Evolutionary conservation across 2,113 vertebrate genomes (phyloP), one percentile per base, ranked within the genome.

Genomic region (Brachirus orientalis): DNA sequence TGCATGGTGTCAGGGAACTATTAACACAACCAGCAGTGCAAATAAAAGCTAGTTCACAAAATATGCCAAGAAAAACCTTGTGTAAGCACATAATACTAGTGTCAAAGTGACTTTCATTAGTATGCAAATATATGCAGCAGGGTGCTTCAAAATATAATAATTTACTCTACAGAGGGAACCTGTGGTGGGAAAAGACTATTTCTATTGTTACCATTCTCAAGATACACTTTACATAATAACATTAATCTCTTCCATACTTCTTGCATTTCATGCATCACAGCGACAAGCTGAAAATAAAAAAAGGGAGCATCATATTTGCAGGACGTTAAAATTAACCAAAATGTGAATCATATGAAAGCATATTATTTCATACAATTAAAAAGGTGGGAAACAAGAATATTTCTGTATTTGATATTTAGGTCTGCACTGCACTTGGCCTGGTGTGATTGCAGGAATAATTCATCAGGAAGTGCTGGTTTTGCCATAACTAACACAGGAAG

Each of bases 71-170:
- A 55, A 17, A 35, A 20, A 37, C 28, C 19, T 43, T 36, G 53
- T 72, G 47, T 22, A 18, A 59, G 18, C 36, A 47, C 40, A 61
- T 54, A 54, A 35, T 7, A 43, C 7, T 2, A 22, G 20, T 33
- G 18, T 56, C 60, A 62, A 10, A 50, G 13, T 33, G 17, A 28
- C 19, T 8, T 1, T 68, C 10, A 60, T 79, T 62, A 63, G 14
- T 35, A 64, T 73, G 77, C 40, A 72, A 56, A 70, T 68, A 17
- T 53, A 67, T 76, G 55, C 76, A 63, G 62, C 50, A 33, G 59
- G 38, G 35, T 47, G 10, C 65, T 52, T 7, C 19, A 6, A 63
- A 59, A 56, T 72, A 19, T 8, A 46, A 69, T 64, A 19, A 77
- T 54, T 52, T 63, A 46, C 36, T 77, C 48, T 57, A 40, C 36